Percentiles rank a stretch among this genome's conserved stretches.
These are phyloP conservation scores for Oeneis ivallda DNA, from an alignment of 2,888 invertebrate genomes.

Conservation along the genomic window DNA sequence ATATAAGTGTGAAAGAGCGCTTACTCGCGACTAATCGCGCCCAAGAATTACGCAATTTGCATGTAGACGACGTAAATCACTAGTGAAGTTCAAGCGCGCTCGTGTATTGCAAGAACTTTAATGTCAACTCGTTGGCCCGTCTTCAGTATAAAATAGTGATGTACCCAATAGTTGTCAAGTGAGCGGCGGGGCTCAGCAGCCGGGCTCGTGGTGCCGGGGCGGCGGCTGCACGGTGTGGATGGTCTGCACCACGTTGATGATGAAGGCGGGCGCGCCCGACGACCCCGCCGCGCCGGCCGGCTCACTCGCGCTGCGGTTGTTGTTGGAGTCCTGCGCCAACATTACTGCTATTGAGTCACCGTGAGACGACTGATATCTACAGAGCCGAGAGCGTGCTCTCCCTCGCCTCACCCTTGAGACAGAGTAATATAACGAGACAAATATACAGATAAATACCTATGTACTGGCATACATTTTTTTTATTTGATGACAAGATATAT, in stretches of 20 bases:
- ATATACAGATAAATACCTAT: no score
- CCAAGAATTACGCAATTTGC: no score
- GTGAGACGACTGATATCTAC: background rate
- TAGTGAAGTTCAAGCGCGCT: no score
- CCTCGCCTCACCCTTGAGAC: no score
- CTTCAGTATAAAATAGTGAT: background rate
- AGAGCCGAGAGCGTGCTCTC: no score
- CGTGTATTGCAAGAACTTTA: no score
- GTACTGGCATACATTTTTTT: no score
- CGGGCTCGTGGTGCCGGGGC: constrained; percentile 1
- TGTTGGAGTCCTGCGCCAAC: constrained; percentile 49
- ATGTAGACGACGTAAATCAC: no score
- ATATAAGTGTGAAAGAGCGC: no score
- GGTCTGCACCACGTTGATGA: constrained; percentile 49
- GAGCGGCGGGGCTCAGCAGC: background rate
- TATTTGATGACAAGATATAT: background rate
- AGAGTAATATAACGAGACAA: no score
- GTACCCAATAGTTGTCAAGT: background rate
- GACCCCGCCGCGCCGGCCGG: constrained; percentile 25
- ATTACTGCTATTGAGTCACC: background rate
- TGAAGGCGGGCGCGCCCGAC: constrained; percentile 40
- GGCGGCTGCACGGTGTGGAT: constrained; percentile 45
- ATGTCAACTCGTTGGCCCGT: no score
- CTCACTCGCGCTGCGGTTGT: constrained; percentile 44
- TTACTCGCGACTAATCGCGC: no score